These are phyloP conservation scores for Phalacrocorax pelagicus DNA, from an alignment of 2,113 vertebrate species.

Conservation along the genomic window DNA sequence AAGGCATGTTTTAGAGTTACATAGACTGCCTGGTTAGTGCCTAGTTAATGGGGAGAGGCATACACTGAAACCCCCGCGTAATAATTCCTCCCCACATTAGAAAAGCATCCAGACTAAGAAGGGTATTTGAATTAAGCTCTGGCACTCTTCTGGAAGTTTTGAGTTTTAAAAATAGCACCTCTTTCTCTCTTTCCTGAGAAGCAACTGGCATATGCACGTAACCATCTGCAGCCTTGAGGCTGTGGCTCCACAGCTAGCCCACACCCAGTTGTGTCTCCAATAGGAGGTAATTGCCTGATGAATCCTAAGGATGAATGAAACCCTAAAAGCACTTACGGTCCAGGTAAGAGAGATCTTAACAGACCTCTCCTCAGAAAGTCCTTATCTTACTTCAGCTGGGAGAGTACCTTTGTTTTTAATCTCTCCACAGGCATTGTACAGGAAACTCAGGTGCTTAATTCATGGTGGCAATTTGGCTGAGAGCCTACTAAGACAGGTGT, in stretches of 20 bases:
- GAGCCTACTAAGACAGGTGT: neutral
- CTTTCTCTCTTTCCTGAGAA: neutral
- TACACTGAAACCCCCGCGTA: neutral
- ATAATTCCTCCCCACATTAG: neutral
- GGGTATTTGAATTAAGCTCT: rapidly evolving
- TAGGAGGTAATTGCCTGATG: neutral
- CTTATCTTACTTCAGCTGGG: neutral
- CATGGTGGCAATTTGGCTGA: neutral
- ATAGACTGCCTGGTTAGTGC: neutral
- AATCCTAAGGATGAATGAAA: neutral
- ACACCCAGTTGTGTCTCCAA: neutral
- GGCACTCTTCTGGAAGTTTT: neutral
- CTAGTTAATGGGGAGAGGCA: neutral
- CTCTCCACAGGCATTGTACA: neutral
- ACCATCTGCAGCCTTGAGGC: neutral
- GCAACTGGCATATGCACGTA: rapidly evolving
- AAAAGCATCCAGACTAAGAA: neutral
- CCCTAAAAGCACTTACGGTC: neutral
- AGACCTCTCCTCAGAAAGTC: neutral
- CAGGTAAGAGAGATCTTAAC: neutral
- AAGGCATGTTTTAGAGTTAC: neutral
- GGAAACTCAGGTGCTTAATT: neutral
- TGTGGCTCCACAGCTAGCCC: neutral
- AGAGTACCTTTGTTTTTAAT: neutral
- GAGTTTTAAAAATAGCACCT: neutral